Evolutionary conservation across 2,797 vertebrate genomes (phyloP).

Genomic region (Sebastes oblongus): DNA sequence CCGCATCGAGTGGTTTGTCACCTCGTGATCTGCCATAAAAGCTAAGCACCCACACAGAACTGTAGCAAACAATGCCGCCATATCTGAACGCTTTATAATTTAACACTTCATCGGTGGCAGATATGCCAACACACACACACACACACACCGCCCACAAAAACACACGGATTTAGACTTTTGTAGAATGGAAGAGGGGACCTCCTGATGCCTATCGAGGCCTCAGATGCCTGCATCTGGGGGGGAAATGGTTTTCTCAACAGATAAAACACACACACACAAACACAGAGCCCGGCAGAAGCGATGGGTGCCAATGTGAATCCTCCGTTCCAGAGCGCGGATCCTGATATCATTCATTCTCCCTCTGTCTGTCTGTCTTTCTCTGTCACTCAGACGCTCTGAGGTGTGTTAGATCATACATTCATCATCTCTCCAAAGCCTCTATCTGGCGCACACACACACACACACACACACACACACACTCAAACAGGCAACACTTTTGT

Average conservation of each 20-base stretch:
- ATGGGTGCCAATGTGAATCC: slow-evolving; percentile 57
- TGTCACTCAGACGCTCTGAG: slow-evolving; percentile 71
- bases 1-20: slow-evolving; percentile 50
- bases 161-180: slow-evolving; percentile 40
- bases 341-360: slow-evolving; percentile 71
- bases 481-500: slow-evolving; percentile 55
- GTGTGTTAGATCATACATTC: slow-evolving; percentile 74
- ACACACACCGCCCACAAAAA: slow-evolving; percentile 20
- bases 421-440: slow-evolving; percentile 64
- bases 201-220: slow-evolving; percentile 58
- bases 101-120: slow-evolving; percentile 63
- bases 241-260: slow-evolving; percentile 66
- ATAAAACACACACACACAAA: slow-evolving; percentile 57
- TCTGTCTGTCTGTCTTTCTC: slow-evolving; percentile 58
- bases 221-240: slow-evolving; percentile 47
- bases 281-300: slow-evolving; percentile 27
- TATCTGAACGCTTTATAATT: slow-evolving; percentile 65
- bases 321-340: slow-evolving; percentile 67
- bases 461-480: not conserved
- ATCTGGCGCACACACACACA: not conserved
- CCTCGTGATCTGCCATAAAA: slow-evolving; percentile 51
- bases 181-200: slow-evolving; percentile 39
- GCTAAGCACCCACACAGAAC: slow-evolving; percentile 60
- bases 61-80: slow-evolving; percentile 54
- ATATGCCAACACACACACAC: slow-evolving; percentile 27